Percentiles rank a stretch among this genome's conserved stretches.
Conservation (phyloP, 2,888 invertebrate genomes). For the Cheilosia vernalis region DNA sequence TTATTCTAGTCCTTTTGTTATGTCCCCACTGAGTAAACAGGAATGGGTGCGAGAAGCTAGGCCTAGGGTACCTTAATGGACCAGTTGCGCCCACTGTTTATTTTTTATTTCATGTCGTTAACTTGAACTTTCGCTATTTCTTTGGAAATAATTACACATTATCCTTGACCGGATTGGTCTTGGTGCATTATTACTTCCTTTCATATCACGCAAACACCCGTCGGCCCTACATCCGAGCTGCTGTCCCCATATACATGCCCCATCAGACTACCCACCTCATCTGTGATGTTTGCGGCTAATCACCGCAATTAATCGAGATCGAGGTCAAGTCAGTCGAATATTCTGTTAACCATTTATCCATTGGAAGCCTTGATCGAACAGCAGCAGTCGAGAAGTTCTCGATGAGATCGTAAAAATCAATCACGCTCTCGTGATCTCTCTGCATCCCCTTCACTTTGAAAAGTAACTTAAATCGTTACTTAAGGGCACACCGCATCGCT, state of each 20-base stretch:
- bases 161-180: conserved; percentile 35
- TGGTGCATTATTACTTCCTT: conserved; percentile 23
- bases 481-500: conserved; percentile 67
- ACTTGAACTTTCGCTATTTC: neutral
- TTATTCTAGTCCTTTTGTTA: no score
- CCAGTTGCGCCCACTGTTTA: no score
- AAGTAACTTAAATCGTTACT: conserved; percentile 58
- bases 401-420: conserved; percentile 46
- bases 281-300: conserved; percentile 32
- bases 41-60: no score
- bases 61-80: no score
- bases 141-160: neutral
- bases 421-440: conserved; percentile 53
- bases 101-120: no score
- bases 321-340: conserved; percentile 57
- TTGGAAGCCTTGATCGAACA: conserved; percentile 49
- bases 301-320: conserved; percentile 66
- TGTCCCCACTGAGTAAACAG: no score
- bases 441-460: conserved; percentile 67
- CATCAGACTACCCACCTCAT: conserved; percentile 9
- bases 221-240: conserved; percentile 11
- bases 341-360: conserved; percentile 53
- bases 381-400: conserved; percentile 44
- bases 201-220: conserved; percentile 24
- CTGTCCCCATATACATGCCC: neutral